Conservation (phyloP, 2,888 invertebrate species). For the Aspidiotus destructor region DNA sequence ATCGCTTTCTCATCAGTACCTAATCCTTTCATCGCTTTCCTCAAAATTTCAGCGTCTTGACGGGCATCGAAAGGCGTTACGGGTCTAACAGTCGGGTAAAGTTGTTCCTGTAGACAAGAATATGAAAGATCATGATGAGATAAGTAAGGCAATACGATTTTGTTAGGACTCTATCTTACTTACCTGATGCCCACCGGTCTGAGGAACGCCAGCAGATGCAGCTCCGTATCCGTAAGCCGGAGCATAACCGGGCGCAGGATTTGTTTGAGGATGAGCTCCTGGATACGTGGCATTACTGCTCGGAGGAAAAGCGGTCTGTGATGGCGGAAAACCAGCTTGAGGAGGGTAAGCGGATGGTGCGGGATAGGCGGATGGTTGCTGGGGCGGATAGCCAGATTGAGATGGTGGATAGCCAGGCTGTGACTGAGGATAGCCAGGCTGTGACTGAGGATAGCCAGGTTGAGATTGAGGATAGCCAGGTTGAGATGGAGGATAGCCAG, state of each 20-base stretch:
- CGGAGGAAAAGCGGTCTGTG: constrained; percentile 18
- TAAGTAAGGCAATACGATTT: background rate
- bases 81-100: constrained; percentile 64
- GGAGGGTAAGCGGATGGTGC: constrained; percentile 33
- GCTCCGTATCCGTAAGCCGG: constrained; percentile 32
- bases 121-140: background rate
- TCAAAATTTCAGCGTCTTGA: constrained; percentile 65
- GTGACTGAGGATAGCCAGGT: constrained; percentile 29
- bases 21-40: constrained; percentile 87
- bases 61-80: constrained; percentile 68
- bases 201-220: constrained; percentile 21
- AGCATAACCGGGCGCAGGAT: constrained; percentile 25
- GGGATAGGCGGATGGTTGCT: constrained; percentile 34
- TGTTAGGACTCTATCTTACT: background rate
- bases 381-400: constrained; percentile 29
- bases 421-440: constrained; percentile 29
- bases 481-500: constrained; percentile 25
- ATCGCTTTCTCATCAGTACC: constrained; percentile 86
- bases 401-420: constrained; percentile 29
- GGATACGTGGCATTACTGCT: constrained; percentile 29
- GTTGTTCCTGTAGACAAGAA: constrained; percentile 43
- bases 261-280: constrained; percentile 29
- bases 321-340: constrained; percentile 1
- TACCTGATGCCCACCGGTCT: background rate
- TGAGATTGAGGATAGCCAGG: too few relatives aligned